Percentiles rank a stretch among this genome's conserved stretches.
These are phyloP conservation scores for Aplodontia rufa DNA, from an alignment of 2,113 vertebrate species.

Conservation along the genomic window DNA sequence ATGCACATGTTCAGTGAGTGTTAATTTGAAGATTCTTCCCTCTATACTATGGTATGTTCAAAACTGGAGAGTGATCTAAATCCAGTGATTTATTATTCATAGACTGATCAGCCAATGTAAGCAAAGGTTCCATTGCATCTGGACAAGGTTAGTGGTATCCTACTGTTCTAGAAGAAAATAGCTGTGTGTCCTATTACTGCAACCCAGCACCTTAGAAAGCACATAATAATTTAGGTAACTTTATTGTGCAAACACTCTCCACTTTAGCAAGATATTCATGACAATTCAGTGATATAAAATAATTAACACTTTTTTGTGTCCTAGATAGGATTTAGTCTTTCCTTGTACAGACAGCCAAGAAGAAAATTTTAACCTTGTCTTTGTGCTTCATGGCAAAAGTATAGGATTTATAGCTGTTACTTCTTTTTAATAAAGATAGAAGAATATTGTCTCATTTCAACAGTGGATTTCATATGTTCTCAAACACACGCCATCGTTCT, in stretches of 20 bases:
- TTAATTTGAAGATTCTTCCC: not conserved
- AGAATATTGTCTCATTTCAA: constrained; percentile 8
- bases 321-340: not conserved
- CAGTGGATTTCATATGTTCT: not conserved
- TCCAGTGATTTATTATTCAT: not conserved
- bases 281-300: constrained; percentile 34
- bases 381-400: constrained; percentile 1
- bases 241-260: constrained; percentile 14
- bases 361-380: not conserved
- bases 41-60: constrained; percentile 1
- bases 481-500: not conserved
- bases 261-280: constrained; percentile 37
- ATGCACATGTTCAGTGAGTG: not conserved
- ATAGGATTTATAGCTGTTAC: not conserved
- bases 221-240: not conserved
- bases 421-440: constrained; percentile 46
- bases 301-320: constrained; percentile 7
- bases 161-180: constrained; percentile 2
- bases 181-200: not conserved
- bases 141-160: not conserved
- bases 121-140: not conserved
- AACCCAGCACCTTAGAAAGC: constrained; percentile 13
- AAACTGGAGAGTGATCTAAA: constrained; percentile 21
- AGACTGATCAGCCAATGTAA: not conserved
- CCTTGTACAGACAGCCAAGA: not conserved